phyloP scores from a whole-genome alignment of 1,140 invertebrate species.

The Sitophilus oryzae region DNA sequence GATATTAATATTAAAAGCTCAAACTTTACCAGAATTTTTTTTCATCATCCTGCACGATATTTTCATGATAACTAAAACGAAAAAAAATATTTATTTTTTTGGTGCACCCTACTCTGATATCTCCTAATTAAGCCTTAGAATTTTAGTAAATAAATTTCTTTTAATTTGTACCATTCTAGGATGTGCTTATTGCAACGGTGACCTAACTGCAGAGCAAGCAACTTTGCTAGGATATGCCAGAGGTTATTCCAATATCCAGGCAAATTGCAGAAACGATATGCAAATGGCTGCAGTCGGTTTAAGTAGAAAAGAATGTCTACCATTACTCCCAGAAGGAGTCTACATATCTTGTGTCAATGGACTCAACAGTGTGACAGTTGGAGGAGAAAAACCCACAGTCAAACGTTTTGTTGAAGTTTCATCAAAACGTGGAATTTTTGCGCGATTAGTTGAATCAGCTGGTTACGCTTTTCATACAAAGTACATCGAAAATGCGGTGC shows the following conservation, averaged over 20 bases:
- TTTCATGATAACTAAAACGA: too few relatives aligned
- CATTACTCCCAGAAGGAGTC: conserved; percentile 58
- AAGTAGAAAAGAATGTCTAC: conserved; percentile 44
- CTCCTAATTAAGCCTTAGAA: too few relatives aligned
- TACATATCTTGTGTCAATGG: conserved; percentile 82
- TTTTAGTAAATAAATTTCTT: too few relatives aligned
- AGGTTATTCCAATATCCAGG: conserved; percentile 73
- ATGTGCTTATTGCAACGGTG: conserved; percentile 82
- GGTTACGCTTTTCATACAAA: conserved; percentile 79
- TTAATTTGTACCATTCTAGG: too few relatives aligned
- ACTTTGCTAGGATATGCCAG: conserved; percentile 76
- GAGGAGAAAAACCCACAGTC: conserved; percentile 68
- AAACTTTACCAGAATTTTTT: too few relatives aligned
- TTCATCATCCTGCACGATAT: too few relatives aligned
- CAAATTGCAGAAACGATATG: conserved; percentile 63
- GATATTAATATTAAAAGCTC: too few relatives aligned
- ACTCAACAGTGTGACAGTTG: conserved; percentile 75
- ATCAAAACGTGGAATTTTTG: conserved; percentile 69
- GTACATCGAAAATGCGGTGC: conserved; percentile 69
- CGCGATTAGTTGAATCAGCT: conserved; percentile 69
- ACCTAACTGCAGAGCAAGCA: conserved; percentile 74
- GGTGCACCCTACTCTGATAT: too few relatives aligned
- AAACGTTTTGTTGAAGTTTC: conserved; percentile 60
- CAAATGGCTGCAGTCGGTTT: conserved; percentile 76
- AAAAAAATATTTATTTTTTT: too few relatives aligned